Conservation (phyloP, 2,888 invertebrate species). For the Pecten maximus region DNA sequence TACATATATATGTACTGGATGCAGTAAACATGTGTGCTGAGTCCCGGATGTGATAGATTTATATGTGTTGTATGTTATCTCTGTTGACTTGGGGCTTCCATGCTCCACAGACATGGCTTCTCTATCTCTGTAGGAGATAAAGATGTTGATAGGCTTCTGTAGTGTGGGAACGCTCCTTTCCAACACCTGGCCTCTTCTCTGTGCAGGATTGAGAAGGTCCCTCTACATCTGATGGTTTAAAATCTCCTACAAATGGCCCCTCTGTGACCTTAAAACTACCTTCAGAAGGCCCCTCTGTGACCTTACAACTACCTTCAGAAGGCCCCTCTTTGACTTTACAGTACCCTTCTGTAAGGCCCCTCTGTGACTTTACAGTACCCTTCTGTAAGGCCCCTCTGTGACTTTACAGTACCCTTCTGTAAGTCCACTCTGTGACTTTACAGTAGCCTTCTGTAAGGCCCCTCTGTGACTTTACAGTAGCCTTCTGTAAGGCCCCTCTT, state of each 20-base stretch:
- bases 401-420: no score
- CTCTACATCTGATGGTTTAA: no score
- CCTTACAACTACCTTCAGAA: not conserved
- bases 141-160: constrained; percentile 1
- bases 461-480: no score
- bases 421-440: no score
- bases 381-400: no score
- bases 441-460: no score
- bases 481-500: no score
- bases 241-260: no score
- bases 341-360: not conserved
- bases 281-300: not conserved
- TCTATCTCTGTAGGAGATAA: constrained; percentile 5
- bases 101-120: not conserved
- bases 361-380: not conserved
- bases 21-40: no score
- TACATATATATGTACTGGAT: not conserved
- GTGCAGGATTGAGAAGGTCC: not conserved
- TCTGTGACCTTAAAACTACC: not conserved
- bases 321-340: not conserved
- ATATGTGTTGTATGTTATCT: not conserved
- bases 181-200: not conserved
- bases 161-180: not conserved
- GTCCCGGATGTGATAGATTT: not conserved
- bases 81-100: constrained; percentile 17